Evolutionary conservation across 1,140 invertebrate genomes (phyloP).

Genomic region (Rhynchophorus ferrugineus): DNA sequence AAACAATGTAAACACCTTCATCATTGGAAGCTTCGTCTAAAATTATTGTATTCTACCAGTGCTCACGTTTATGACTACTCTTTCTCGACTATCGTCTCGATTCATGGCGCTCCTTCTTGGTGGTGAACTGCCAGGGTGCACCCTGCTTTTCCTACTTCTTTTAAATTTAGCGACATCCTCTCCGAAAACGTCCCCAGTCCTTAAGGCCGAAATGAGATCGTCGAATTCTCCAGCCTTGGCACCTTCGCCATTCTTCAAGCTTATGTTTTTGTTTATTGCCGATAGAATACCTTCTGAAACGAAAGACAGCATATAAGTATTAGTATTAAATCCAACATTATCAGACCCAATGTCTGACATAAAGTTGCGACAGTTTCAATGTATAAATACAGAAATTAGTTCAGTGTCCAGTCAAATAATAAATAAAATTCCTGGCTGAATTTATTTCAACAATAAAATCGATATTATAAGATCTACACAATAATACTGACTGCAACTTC

Average conservation of each 20-base stretch:
- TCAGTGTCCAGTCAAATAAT: no score
- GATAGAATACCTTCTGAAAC: conserved; percentile 48
- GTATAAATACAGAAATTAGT: no score
- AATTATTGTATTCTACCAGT: conserved; percentile 37
- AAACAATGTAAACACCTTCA: background rate
- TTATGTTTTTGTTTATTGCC: conserved; percentile 45
- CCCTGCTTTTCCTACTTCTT: conserved; percentile 58
- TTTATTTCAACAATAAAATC: no score
- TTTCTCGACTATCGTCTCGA: conserved; percentile 63
- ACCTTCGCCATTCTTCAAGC: conserved; percentile 34
- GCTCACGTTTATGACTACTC: conserved; percentile 40
- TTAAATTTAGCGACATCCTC: conserved; percentile 94
- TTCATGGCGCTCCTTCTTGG: conserved; percentile 53
- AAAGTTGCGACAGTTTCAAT: background rate
- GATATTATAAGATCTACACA: no score
- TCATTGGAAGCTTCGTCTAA: background rate
- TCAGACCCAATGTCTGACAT: no score
- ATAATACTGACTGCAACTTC: no score
- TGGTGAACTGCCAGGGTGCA: conserved; percentile 53
- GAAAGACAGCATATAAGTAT: no score
- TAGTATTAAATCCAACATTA: no score
- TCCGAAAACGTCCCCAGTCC: conserved; percentile 95
- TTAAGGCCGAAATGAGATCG: conserved; percentile 89
- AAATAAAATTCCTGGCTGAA: no score
- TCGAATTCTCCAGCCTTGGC: conserved; percentile 88